Evolutionary conservation across 1,140 invertebrate species (phyloP).

Genomic region (Idris sp.): DNA sequence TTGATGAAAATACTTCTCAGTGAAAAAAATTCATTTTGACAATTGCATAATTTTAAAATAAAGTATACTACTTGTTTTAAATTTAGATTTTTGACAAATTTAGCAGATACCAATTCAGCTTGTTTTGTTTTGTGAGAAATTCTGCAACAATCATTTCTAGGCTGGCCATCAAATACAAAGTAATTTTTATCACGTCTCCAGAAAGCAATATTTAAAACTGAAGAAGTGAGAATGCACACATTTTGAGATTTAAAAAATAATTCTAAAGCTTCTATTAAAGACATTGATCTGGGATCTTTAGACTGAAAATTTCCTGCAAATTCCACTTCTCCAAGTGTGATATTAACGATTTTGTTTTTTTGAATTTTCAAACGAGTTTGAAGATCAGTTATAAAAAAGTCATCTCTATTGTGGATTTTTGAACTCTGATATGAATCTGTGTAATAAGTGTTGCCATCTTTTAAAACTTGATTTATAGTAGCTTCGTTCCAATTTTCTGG

Average conservation of each 20-base stretch:
- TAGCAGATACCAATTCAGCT: slow-evolving; percentile 59
- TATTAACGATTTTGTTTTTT: slow-evolving; percentile 59
- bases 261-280: slow-evolving; percentile 70
- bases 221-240: slow-evolving; percentile 64
- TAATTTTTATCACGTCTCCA: slow-evolving; percentile 67
- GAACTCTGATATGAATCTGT: slow-evolving; percentile 68
- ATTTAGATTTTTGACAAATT: slow-evolving; percentile 67
- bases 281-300: slow-evolving; percentile 61
- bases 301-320: slow-evolving; percentile 72
- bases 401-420: slow-evolving; percentile 59
- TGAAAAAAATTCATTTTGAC: slow-evolving; percentile 70
- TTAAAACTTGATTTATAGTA: slow-evolving; percentile 72
- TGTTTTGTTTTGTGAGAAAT: slow-evolving; percentile 15
- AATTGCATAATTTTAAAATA: slow-evolving; percentile 69
- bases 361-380: slow-evolving; percentile 54
- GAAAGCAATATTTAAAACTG: slow-evolving; percentile 69
- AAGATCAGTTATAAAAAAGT: slow-evolving; percentile 33
- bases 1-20: slow-evolving; percentile 62
- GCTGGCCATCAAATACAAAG: slow-evolving; percentile 72
- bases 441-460: slow-evolving; percentile 73
- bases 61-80: slow-evolving; percentile 69
- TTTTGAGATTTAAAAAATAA: slow-evolving; percentile 68
- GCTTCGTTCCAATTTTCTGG: slow-evolving; percentile 69
- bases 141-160: slow-evolving; percentile 64
- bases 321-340: slow-evolving; percentile 67